Evolutionary conservation across 1,140 invertebrate species (phyloP).

Genomic region (Brachionus rotundiformis): DNA sequence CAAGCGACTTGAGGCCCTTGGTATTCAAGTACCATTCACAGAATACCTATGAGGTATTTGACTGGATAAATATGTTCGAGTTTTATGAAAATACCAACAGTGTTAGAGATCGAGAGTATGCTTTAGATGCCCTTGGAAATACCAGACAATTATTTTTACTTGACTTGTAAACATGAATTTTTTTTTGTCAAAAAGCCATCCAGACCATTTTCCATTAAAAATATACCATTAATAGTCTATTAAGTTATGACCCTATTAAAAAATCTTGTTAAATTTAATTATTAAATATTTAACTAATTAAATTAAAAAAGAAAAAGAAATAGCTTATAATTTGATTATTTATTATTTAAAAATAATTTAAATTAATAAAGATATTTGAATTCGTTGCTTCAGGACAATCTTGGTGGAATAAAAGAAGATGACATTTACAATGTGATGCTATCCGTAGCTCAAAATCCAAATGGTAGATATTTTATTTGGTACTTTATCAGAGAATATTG

Average conservation of each 20-base stretch:
- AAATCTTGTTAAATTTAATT: no score
- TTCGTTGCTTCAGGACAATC: not conserved
- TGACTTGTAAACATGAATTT: slow-evolving; percentile 12
- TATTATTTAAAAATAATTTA: not conserved
- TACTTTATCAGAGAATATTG: slow-evolving; percentile 41
- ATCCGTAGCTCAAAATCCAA: slow-evolving; percentile 30
- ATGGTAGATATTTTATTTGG: slow-evolving; percentile 42
- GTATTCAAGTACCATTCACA: slow-evolving; percentile 51
- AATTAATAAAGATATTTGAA: not conserved
- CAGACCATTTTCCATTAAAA: no score
- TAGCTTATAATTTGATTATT: not conserved
- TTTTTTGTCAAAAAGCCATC: not conserved
- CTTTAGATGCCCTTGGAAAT: slow-evolving; percentile 21
- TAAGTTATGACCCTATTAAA: no score
- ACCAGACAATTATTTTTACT: not conserved
- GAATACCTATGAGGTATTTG: slow-evolving; percentile 27
- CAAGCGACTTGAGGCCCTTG: not conserved
- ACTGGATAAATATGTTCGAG: slow-evolving; percentile 27
- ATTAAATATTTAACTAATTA: no score
- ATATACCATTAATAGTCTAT: no score
- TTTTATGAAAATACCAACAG: slow-evolving; percentile 17
- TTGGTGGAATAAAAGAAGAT: not conserved
- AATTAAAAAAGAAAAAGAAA: not conserved
- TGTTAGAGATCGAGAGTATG: slow-evolving; percentile 26
- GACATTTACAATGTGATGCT: slow-evolving; percentile 14